Conservation (phyloP, 64 coral and sea anemone species). For the Anthopleura sola region DNA sequence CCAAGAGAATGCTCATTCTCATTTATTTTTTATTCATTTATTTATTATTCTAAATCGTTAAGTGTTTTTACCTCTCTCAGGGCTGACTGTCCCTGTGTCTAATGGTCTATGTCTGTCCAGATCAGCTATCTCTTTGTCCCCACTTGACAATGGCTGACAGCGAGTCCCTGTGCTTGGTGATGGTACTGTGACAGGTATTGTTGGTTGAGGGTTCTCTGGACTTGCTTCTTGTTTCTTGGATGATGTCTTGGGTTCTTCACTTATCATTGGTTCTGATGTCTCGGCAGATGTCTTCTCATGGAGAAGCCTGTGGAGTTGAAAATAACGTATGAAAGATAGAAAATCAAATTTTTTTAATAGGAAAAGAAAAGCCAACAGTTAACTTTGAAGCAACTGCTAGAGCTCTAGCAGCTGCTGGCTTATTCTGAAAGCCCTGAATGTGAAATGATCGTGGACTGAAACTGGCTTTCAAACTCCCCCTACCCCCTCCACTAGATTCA, state of each 20-base stretch:
- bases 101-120: constrained; percentile 8
- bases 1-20: no score
- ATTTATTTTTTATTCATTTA: no score
- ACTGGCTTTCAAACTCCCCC: no score
- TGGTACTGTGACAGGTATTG: not conserved
- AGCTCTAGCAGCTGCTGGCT: no score
- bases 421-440: no score
- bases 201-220: not conserved
- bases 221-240: not conserved
- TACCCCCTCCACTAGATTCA: no score
- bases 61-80: constrained; percentile 19
- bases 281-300: not conserved
- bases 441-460: no score
- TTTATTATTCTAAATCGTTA: no score
- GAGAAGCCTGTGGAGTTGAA: not conserved
- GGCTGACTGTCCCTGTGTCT: constrained; percentile 12
- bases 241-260: not conserved
- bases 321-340: not conserved
- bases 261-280: not conserved
- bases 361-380: no score
- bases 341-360: no score
- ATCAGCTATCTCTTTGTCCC: not conserved
- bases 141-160: not conserved
- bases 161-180: not conserved
- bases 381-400: no score